Evolutionary conservation across 2,888 invertebrate genomes (phyloP), one percentile per base, ranked within the genome.

Genomic region (Rotaria macrura): DNA sequence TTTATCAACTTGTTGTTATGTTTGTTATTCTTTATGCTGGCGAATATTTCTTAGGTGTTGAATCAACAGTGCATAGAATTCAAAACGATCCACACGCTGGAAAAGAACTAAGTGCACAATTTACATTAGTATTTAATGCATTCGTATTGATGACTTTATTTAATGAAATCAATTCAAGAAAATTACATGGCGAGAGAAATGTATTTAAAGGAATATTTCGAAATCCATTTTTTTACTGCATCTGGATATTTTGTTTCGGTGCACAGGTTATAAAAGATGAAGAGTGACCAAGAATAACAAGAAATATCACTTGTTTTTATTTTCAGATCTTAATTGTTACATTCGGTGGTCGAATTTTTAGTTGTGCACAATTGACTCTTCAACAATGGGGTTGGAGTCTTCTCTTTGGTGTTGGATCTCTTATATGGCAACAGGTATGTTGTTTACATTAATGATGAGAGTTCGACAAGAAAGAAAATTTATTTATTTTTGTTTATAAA

Each of bases 101-200:
- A 23, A 88, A 88, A 84, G 86, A 86, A 49, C 97, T 98, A 87
- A 94, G 95, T 83, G 95, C 96, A 92, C 99, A 99, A 92, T 99
- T 98, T 93, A 99, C 99, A 85, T 95, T 99, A 91, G 97, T 99
- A 91, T 99, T 99, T 93, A 99, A 99, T 93, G 95, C 97, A 54
- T 99, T 99, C 92, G 99, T 99, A 88, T 96, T 99, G 96, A 99
- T 99, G 99, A 99, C 99, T 25, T 93, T 99, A 88, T 99, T 98
- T 93, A 99, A 99, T 93, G 99, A 99, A 93, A 96, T 99, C 91
- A 99, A 99, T 92, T 97, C 98, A 88, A 93, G 99, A 89, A 99
- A 99, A 93, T 98, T 99, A 90, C 99, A 99, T 92, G 98, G 98
- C 88, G 97, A 99, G 92, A 93, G 99, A 89, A 98, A 99, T 92